phyloP scores from a whole-genome alignment of 92 coral and sea anemone genomes.

The Meandrina meandrites region DNA sequence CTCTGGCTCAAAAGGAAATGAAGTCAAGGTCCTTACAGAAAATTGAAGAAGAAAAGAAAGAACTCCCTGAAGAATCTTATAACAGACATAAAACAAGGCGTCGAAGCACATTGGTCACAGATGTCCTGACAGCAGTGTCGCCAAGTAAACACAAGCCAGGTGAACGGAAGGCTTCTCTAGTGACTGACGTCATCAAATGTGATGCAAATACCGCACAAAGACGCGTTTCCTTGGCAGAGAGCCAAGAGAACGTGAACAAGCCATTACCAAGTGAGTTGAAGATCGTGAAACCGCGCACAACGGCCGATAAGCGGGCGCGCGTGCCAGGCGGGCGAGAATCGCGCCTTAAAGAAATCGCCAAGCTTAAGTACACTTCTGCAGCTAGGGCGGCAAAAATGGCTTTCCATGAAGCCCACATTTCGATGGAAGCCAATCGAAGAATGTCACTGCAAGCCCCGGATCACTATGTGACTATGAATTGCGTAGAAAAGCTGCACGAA shows the following conservation, averaged over 20 bases:
- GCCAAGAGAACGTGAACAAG: not conserved
- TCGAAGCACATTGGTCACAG: slow-evolving; percentile 30
- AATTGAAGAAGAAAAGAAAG: slow-evolving; percentile 44
- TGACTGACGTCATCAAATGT: slow-evolving; percentile 29
- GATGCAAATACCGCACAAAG: not conserved
- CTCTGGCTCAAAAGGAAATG: slow-evolving; percentile 57
- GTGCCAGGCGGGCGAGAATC: slow-evolving; percentile 17
- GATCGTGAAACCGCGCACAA: not conserved
- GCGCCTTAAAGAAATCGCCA: slow-evolving; percentile 9
- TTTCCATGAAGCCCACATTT: slow-evolving; percentile 31
- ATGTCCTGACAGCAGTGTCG: slow-evolving; percentile 1
- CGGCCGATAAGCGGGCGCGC: not conserved
- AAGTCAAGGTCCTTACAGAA: slow-evolving; percentile 42
- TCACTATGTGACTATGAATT: slow-evolving; percentile 6
- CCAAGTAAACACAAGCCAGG: not conserved
- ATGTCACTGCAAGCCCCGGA: not conserved
- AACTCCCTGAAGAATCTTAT: slow-evolving; percentile 13
- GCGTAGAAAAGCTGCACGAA: not conserved
- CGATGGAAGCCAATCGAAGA: slow-evolving; percentile 33
- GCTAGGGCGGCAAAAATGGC: slow-evolving; percentile 45
- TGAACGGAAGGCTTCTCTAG: slow-evolving; percentile 9
- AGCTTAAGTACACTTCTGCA: slow-evolving; percentile 38
- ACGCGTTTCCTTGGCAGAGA: not conserved
- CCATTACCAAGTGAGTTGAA: not conserved
- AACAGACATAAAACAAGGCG: slow-evolving; percentile 7